These are phyloP conservation scores for Polymixis lichenea DNA, from an alignment of 2,888 invertebrate genomes.

Conservation along the genomic window DNA sequence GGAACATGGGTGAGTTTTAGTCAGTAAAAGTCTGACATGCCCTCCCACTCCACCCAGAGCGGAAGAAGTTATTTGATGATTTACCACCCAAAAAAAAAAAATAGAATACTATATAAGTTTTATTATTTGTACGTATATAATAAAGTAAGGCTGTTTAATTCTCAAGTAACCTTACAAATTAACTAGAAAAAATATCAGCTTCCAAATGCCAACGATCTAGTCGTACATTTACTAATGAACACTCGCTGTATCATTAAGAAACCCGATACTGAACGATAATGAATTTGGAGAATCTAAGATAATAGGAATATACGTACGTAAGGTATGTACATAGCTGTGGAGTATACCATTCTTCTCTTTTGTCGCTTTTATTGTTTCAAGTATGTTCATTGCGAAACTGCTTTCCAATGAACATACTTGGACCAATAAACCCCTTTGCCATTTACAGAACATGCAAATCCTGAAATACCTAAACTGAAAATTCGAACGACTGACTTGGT, in stretches of 20 bases:
- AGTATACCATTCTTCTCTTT: neutral
- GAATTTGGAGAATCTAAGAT: constrained; percentile 22
- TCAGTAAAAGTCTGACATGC: no score
- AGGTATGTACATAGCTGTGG: neutral
- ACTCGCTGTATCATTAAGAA: constrained; percentile 26
- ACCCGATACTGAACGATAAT: constrained; percentile 17
- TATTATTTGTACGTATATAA: no score
- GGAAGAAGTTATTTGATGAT: no score
- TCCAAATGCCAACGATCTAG: neutral
- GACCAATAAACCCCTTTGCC: no score
- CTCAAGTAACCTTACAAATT: neutral
- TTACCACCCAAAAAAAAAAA: no score
- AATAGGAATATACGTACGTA: neutral
- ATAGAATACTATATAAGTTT: no score
- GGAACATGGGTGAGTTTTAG: no score
- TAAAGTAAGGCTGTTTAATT: no score
- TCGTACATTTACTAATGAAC: constrained; percentile 16
- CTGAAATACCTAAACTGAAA: neutral
- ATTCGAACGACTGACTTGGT: no score
- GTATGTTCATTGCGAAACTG: neutral
- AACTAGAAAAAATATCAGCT: neutral
- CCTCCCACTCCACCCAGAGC: no score
- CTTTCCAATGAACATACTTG: no score
- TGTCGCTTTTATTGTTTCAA: neutral
- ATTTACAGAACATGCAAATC: neutral